Evolutionary conservation across 30 jellyfish, hydroid and myxozoan genomes (phyloP).

Genomic region (Turritopsis rubra): DNA sequence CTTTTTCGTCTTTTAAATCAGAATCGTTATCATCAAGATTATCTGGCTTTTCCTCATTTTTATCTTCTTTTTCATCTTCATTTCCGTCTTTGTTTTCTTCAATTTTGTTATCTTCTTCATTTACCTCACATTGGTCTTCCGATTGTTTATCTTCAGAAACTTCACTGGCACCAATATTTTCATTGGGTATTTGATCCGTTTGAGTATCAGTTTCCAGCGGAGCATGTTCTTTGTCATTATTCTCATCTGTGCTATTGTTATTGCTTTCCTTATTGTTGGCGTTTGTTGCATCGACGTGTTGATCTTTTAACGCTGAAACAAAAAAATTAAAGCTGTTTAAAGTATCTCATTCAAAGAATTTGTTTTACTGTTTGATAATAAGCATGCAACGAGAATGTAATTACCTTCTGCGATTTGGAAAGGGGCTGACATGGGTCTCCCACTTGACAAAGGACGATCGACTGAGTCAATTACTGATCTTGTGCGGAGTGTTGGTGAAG

Average conservation of each 20-base stretch:
- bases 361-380: too few relatives aligned
- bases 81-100: neutral
- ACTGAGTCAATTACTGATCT: neutral
- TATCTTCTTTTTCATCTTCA: neutral
- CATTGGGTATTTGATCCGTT: neutral
- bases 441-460: neutral
- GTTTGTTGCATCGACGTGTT: neutral
- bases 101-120: neutral
- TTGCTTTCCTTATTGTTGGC: neutral
- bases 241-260: too few relatives aligned
- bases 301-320: neutral
- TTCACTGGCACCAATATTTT: neutral
- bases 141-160: neutral
- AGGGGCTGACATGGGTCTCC: neutral
- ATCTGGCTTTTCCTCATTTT: neutral
- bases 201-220: neutral
- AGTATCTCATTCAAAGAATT: too few relatives aligned
- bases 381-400: too few relatives aligned
- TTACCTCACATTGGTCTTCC: too few relatives aligned
- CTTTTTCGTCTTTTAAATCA: neutral
- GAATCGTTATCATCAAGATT: neutral
- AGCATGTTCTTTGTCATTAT: neutral
- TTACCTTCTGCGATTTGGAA: neutral
- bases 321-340: too few relatives aligned
- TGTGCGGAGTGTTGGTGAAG: neutral